Percentiles rank a stretch among this genome's conserved stretches.
Evolutionary conservation across 2,888 invertebrate genomes (phyloP).

Genomic region (Hanleya hanleyi): DNA sequence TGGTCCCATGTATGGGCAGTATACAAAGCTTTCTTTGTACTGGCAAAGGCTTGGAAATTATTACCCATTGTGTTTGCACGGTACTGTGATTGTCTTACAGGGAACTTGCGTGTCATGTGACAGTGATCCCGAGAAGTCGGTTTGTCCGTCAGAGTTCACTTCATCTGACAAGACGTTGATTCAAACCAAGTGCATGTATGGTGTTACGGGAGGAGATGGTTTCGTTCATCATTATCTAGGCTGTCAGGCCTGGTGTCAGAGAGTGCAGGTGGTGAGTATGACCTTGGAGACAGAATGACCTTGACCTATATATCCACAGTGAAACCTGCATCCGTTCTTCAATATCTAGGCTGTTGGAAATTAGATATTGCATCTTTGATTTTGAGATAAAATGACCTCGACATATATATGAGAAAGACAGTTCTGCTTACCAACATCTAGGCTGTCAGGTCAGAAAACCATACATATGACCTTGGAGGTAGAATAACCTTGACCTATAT

Average conservation of each 20-base stretch:
- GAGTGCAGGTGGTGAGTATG: no score
- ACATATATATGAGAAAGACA: no score
- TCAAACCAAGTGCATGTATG: not conserved
- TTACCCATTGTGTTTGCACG: not conserved
- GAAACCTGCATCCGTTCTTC: no score
- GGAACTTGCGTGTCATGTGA: conserved; percentile 35
- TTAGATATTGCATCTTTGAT: no score
- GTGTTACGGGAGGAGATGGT: not conserved
- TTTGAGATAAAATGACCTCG: no score
- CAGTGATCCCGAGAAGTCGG: not conserved
- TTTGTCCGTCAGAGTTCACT: conserved; percentile 25
- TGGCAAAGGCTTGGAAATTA: not conserved
- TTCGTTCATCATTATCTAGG: not conserved
- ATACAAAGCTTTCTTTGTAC: not conserved
- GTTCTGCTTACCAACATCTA: no score
- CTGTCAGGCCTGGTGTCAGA: not conserved
- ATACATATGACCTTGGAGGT: no score
- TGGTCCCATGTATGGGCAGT: not conserved
- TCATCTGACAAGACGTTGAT: not conserved
- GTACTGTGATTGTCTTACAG: conserved; percentile 17
- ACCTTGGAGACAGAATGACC: no score
- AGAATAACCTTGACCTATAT: no score
- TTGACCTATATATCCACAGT: no score
- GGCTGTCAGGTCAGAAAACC: no score
- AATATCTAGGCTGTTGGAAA: no score